Base-by-base conservation (phyloP, 2,888 invertebrate genomes). In the Eustalomyia histrio region DNA sequence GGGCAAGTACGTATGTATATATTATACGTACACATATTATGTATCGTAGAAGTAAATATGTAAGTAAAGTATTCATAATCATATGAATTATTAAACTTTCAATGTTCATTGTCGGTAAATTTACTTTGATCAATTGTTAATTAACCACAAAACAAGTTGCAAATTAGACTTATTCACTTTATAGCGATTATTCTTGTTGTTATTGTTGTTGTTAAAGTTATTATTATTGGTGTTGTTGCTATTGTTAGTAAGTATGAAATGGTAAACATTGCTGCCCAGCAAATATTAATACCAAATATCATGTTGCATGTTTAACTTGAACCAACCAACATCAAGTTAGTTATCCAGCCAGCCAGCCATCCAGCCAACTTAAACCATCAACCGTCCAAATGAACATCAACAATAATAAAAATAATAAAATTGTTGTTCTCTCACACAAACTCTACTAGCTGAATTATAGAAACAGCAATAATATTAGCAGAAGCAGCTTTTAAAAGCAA, bases 71-170 rank as follows among this genome's bases (percentile, higher is more conserved):
- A 47, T 47, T 57, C 55, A n/a, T 21, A 65, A 43, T 67, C 67
- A 57, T 47, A 55, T 43, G 16, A 16, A 33, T 33, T 14, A n/a
- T 6, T n/a, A 47, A 47, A 47, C 43, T 47, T 47, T 47, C 43
- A 47, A 14, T 47, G 43, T 47, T 47, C 43, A 47, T 43, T 29
- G 55, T 17, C 79, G 79, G 74, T 33, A 21, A 18, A 61, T 53
- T 81, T 33, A 17, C 82, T 84, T 84, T 84, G 82, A 84, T 84
- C 84, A 84, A 83, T 79, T 80, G 75, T 80, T 83, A 84, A 83
- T 84, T 84, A 84, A 82, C 83, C 84, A 76, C 84, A 83, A 83
- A 83, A 83, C 83, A 84, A 83, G 83, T 83, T 82, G 83, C 83
- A 82, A 83, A 84, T 83, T 83, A 83, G 79, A 80, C 82, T 83